Evolutionary conservation across 2,113 vertebrate species (phyloP).

Genomic region (Pomatorhinus ruficollis): DNA sequence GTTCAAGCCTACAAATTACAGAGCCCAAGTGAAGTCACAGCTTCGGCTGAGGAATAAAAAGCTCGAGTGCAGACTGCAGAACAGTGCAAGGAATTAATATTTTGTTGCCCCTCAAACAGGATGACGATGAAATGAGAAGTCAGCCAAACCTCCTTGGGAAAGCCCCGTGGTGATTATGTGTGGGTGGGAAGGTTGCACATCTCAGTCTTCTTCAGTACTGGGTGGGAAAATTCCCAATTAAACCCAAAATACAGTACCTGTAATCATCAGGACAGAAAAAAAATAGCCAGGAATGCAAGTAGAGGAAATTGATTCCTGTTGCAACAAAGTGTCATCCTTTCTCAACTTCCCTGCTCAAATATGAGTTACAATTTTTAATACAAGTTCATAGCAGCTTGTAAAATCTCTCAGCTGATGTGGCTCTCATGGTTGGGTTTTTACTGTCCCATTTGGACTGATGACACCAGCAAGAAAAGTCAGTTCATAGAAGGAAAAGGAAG

Average conservation of each 20-base stretch:
- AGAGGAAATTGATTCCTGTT: slow-evolving; percentile 24
- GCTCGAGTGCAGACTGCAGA: background rate
- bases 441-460: background rate
- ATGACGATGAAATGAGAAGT: background rate
- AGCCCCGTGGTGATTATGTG: background rate
- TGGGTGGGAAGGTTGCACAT: background rate
- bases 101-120: background rate
- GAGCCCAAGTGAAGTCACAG: background rate
- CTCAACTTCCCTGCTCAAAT: background rate
- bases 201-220: background rate
- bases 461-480: background rate
- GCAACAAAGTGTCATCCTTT: background rate
- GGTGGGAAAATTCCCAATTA: slow-evolving; percentile 27
- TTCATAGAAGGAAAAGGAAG: background rate
- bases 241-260: background rate
- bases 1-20: background rate
- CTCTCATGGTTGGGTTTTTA: background rate
- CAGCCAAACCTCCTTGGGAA: background rate
- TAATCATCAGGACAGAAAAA: background rate
- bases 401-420: background rate
- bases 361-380: background rate
- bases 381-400: background rate
- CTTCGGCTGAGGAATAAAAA: background rate
- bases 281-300: background rate
- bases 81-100: background rate